These are phyloP conservation scores for Drosophila pseudotalamancana DNA, from an alignment of 2,888 invertebrate species.

Conservation along the genomic window DNA sequence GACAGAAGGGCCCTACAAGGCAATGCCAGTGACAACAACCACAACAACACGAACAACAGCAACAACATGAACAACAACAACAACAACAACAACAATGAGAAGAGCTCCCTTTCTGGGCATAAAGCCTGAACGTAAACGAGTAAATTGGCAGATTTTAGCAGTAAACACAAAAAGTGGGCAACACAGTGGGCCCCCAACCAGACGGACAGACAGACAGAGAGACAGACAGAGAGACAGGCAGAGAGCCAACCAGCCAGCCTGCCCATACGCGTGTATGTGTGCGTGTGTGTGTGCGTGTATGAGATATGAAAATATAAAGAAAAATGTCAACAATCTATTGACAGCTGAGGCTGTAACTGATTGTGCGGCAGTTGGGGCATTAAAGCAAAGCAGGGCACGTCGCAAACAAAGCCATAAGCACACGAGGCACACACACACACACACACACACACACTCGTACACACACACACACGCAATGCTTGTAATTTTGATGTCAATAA, in stretches of 20 bases:
- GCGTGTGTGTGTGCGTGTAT: slow-evolving; percentile 39
- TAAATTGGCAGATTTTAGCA: slow-evolving; percentile 81
- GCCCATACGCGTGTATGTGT: slow-evolving; percentile 7
- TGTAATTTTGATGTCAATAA: slow-evolving; percentile 76
- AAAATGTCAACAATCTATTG: slow-evolving; percentile 80
- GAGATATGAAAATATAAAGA: slow-evolving; percentile 72
- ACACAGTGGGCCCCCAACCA: slow-evolving; percentile 62
- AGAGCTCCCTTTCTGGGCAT: slow-evolving; percentile 30
- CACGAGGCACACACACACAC: slow-evolving; percentile 25
- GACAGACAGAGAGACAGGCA: too few species aligned
- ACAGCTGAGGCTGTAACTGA: slow-evolving; percentile 82
- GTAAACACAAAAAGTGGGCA: slow-evolving; percentile 79
- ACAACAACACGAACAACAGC: too few species aligned
- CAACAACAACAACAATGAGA: not conserved
- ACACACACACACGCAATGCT: slow-evolving; percentile 26
- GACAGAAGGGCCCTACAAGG: slow-evolving; percentile 15
- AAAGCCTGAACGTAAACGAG: slow-evolving; percentile 80
- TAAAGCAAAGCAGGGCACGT: slow-evolving; percentile 73
- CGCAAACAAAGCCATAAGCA: slow-evolving; percentile 74
- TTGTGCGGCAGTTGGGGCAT: slow-evolving; percentile 64
- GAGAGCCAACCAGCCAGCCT: slow-evolving; percentile 4
- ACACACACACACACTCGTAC: slow-evolving; percentile 6
- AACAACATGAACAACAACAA: slow-evolving; percentile 3
- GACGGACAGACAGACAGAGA: not conserved
- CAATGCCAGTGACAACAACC: slow-evolving; percentile 10